A percentile compares a stretch with the other conserved stretches of the same genome.
Evolutionary conservation across 2,113 vertebrate genomes (phyloP).

Genomic region (Microtus ochrogaster): DNA sequence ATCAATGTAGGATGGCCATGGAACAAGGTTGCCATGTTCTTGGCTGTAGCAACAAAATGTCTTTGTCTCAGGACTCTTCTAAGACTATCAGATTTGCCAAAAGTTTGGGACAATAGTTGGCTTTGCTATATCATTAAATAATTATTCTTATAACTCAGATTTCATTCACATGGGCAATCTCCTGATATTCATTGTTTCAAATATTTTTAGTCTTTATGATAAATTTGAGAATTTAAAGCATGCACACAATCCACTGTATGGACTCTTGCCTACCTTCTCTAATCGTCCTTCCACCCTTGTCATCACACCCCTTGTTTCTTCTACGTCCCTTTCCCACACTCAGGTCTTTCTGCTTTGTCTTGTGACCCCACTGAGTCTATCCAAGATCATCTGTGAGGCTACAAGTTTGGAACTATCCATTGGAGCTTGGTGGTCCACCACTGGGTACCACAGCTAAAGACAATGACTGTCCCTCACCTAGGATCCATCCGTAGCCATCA

Average conservation of each 20-base stretch:
- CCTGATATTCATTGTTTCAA: neutral
- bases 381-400: neutral
- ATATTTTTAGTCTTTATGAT: neutral
- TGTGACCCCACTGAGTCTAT: neutral
- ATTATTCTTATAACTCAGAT: slow-evolving; percentile 18
- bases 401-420: neutral
- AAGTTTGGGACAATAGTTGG: neutral
- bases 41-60: slow-evolving; percentile 5
- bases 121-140: neutral
- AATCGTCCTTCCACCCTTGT: too few species aligned
- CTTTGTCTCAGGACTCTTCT: slow-evolving; percentile 7
- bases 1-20: neutral
- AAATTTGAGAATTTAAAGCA: neutral
- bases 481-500: neutral
- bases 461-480: too few species aligned
- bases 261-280: too few species aligned
- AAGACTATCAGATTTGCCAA: neutral
- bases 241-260: neutral
- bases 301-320: neutral
- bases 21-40: neutral
- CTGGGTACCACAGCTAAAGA: too few species aligned
- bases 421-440: neutral
- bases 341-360: neutral
- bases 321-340: neutral
- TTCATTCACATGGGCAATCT: neutral